Percentiles rank a stretch among this genome's conserved stretches.
phyloP scores from a whole-genome alignment of 2,888 invertebrate species.

The Eupsilia transversa region DNA sequence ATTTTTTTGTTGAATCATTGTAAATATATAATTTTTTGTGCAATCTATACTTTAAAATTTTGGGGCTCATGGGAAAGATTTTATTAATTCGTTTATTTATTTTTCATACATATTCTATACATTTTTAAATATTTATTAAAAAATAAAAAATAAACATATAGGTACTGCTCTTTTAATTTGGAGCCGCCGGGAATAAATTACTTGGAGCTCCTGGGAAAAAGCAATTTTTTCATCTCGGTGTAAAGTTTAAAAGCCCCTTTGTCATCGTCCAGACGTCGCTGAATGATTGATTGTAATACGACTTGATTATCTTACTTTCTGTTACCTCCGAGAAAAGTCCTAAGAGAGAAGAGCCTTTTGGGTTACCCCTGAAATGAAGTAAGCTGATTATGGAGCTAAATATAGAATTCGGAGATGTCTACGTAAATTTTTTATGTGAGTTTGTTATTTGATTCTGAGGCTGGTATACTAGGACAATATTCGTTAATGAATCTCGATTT shows the following conservation, averaged over 20 bases:
- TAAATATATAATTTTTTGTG: too few species aligned
- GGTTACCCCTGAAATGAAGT: constrained; percentile 35
- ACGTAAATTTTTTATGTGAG: constrained; percentile 25
- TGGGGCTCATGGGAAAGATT: too few species aligned
- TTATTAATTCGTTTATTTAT: too few species aligned
- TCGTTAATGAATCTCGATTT: constrained; percentile 1
- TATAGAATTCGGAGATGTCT: constrained; percentile 29
- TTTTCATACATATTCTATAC: too few species aligned
- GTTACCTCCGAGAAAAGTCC: constrained; percentile 34
- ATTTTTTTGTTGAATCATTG: too few species aligned
- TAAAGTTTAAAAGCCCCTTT: constrained; percentile 60
- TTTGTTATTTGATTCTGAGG: neutral
- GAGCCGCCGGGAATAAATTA: too few species aligned
- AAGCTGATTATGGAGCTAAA: constrained; percentile 52
- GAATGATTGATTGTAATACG: constrained; percentile 62
- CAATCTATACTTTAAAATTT: too few species aligned
- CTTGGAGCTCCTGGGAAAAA: too few species aligned
- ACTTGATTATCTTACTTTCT: constrained; percentile 52
- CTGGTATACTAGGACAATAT: neutral
- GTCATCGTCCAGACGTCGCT: constrained; percentile 45
- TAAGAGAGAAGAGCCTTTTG: constrained; percentile 29
- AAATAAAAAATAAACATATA: too few species aligned
- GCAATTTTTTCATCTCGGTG: too few species aligned
- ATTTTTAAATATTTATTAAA: too few species aligned
- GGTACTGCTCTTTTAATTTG: too few species aligned